Evolutionary conservation across 2,797 vertebrate species (phyloP).

Genomic region (Eulemur coronatus): DNA sequence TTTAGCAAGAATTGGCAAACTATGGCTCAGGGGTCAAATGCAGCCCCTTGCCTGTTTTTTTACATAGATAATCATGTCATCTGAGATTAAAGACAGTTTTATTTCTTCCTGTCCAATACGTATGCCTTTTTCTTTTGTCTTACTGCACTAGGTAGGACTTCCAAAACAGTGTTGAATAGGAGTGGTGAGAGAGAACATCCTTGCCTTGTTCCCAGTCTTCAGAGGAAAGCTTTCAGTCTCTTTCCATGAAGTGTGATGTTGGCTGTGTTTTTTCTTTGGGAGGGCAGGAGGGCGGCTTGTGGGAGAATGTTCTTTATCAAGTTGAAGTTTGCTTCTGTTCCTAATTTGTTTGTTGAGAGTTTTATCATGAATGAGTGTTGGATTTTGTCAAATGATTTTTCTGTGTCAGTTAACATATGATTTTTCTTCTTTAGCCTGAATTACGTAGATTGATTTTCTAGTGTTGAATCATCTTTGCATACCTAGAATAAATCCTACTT

Average conservation of each 20-base stretch:
- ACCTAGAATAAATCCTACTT: not conserved
- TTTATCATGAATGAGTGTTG: not conserved
- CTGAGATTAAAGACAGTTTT: not conserved
- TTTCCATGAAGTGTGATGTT: not conserved
- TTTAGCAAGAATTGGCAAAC: not conserved
- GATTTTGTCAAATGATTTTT: constrained; percentile 7
- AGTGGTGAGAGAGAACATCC: not conserved
- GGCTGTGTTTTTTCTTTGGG: not conserved
- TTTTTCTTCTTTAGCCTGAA: not conserved
- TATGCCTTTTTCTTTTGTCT: not conserved
- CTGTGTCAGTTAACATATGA: not conserved
- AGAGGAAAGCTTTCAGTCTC: not conserved
- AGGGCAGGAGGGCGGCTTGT: no score
- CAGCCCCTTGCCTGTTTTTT: not conserved
- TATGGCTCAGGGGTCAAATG: not conserved
- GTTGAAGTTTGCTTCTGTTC: not conserved
- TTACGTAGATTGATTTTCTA: not conserved
- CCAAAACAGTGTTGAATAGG: not conserved
- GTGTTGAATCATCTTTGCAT: not conserved
- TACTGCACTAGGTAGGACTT: not conserved
- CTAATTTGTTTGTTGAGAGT: not conserved
- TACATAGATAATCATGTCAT: not conserved
- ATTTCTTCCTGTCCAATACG: not conserved
- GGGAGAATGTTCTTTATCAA: no score
- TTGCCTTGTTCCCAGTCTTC: not conserved